Percentiles rank a stretch among this genome's conserved stretches.
Conservation (phyloP, 2,797 vertebrate genomes). For the Argentina silus region DNA sequence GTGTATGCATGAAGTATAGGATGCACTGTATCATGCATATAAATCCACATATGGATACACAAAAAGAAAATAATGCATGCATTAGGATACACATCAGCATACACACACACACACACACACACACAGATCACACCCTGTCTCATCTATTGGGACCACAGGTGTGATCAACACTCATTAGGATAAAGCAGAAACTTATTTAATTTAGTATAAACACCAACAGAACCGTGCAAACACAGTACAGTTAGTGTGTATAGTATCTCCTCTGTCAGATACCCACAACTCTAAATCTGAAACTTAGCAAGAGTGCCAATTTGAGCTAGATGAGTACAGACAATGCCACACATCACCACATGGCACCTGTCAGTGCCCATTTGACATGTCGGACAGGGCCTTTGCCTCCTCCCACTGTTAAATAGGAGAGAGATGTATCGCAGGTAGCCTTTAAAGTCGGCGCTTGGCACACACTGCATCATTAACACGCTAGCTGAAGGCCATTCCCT, state of each 20-base stretch:
- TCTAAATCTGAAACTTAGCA: neutral
- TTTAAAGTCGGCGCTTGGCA: slow-evolving; percentile 68
- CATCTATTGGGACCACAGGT: no score
- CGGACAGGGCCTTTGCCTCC: slow-evolving; percentile 36
- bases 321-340: slow-evolving; percentile 56
- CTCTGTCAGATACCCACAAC: neutral
- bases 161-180: no score
- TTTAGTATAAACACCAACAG: neutral
- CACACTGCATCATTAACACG: slow-evolving; percentile 65
- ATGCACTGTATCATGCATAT: neutral
- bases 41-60: neutral
- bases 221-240: neutral
- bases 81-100: slow-evolving; percentile 15
- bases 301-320: slow-evolving; percentile 57
- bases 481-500: slow-evolving; percentile 63
- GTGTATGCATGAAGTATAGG: neutral
- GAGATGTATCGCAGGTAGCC: slow-evolving; percentile 62
- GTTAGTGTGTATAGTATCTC: no score
- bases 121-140: slow-evolving; percentile 19
- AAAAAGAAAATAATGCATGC: neutral
- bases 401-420: slow-evolving; percentile 19
- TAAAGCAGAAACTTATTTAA: no score
- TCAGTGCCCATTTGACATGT: slow-evolving; percentile 61
- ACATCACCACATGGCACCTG: slow-evolving; percentile 61
- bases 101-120: slow-evolving; percentile 15